Conservation (phyloP, 2,888 invertebrate genomes). For the Plagiodera versicolora region DNA sequence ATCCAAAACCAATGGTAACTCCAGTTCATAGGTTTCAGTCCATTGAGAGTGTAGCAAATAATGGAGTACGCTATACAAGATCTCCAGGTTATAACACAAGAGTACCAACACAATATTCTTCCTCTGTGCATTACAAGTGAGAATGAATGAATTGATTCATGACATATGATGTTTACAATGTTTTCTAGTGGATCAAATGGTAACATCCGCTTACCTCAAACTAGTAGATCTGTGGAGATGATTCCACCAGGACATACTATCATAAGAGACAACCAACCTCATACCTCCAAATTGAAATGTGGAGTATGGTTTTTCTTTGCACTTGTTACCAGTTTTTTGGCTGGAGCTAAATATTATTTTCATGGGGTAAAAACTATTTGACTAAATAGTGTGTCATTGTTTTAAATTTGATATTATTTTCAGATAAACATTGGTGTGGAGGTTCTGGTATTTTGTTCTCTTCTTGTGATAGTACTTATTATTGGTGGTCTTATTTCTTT, state of each 20-base stretch:
- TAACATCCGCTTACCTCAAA: constrained; percentile 34
- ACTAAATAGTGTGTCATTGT: not conserved
- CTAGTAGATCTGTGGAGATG: constrained; percentile 33
- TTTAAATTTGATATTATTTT: constrained; percentile 18
- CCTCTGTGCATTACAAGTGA: constrained; percentile 39
- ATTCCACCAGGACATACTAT: constrained; percentile 29
- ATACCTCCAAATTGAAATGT: constrained; percentile 66
- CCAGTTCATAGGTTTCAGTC: constrained; percentile 72
- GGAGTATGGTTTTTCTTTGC: constrained; percentile 74
- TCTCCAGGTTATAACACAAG: constrained; percentile 38
- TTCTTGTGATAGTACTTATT: constrained; percentile 65
- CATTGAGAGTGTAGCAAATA: constrained; percentile 59
- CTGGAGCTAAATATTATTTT: constrained; percentile 73
- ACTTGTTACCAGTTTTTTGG: constrained; percentile 69
- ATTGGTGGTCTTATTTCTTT: constrained; percentile 66
- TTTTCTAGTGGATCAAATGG: constrained; percentile 35
- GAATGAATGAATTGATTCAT: not conserved
- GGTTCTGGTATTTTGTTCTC: constrained; percentile 56
- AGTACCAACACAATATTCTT: constrained; percentile 21
- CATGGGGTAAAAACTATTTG: constrained; percentile 43
- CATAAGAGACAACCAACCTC: constrained; percentile 34
- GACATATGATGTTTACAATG: not conserved
- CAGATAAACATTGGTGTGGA: constrained; percentile 46
- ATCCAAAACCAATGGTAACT: constrained; percentile 63
- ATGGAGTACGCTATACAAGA: constrained; percentile 55